phyloP scores from a whole-genome alignment of 2,797 vertebrate genomes.

The Astyanax mexicanus region DNA sequence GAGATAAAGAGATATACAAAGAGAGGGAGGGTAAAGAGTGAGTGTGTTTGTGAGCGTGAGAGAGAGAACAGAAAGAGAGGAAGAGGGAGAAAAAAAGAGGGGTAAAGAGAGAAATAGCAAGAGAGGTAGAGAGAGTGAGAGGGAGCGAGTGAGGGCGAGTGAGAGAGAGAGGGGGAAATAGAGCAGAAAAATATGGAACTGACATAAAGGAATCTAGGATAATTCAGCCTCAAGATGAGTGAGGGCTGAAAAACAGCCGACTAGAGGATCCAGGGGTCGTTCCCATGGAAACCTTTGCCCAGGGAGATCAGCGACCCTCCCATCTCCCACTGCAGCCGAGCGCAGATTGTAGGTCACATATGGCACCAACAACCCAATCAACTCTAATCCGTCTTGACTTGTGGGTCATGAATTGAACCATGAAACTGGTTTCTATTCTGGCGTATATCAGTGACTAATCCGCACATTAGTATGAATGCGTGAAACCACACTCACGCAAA shows the following conservation, averaged over 20 bases:
- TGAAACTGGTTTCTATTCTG: conserved; percentile 62
- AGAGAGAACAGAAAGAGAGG: conserved; percentile 1
- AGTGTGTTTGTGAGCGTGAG: conserved; percentile 31
- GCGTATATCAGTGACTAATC: conserved; percentile 57
- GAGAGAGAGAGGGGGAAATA: conserved; percentile 72
- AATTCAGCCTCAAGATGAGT: conserved; percentile 75
- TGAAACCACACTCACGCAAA: neutral
- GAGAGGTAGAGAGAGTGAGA: neutral
- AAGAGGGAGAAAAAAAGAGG: neutral
- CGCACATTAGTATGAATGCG: neutral
- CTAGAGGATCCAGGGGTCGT: conserved; percentile 76
- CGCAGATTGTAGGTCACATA: conserved; percentile 80
- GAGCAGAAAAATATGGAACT: conserved; percentile 82
- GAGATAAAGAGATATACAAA: neutral
- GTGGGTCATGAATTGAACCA: conserved; percentile 71
- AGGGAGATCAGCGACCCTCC: conserved; percentile 69
- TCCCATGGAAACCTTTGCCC: conserved; percentile 85
- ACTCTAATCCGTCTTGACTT: conserved; percentile 74
- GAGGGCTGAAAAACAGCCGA: conserved; percentile 77
- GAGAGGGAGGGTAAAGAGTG: too few relatives aligned
- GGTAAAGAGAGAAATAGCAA: conserved; percentile 26
- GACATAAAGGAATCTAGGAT: conserved; percentile 79
- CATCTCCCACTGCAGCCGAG: conserved; percentile 63
- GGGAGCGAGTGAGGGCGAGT: conserved; percentile 11
- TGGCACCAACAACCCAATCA: conserved; percentile 68